phyloP scores from a whole-genome alignment of 2,113 vertebrate genomes.

The Polyodon spathula region DNA sequence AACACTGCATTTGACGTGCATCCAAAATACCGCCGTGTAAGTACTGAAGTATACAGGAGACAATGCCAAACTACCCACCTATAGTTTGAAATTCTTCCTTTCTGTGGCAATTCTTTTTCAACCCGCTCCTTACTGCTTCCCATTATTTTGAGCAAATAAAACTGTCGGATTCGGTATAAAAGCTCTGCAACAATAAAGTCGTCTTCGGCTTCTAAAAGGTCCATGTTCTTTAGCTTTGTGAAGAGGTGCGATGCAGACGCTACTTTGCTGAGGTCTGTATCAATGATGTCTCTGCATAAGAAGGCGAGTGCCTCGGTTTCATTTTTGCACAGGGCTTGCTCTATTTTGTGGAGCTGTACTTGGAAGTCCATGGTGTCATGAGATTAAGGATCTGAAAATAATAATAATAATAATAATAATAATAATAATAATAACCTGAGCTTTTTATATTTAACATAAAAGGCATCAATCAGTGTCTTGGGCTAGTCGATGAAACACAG shows the following conservation, averaged over 20 bases:
- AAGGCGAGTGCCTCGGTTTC: slow-evolving; percentile 40
- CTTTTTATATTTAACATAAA: too few relatives aligned
- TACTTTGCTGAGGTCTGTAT: slow-evolving; percentile 20
- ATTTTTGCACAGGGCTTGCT: slow-evolving; percentile 11
- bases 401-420: too few relatives aligned
- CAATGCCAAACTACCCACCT: slow-evolving; percentile 40
- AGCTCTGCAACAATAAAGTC: slow-evolving; percentile 44
- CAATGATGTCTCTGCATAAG: slow-evolving; percentile 47
- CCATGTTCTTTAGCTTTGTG: slow-evolving; percentile 24
- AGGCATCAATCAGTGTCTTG: too few relatives aligned
- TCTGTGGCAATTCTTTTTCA: neutral
- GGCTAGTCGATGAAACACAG: too few relatives aligned
- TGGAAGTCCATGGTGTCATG: slow-evolving; percentile 45
- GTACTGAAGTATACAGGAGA: too few relatives aligned
- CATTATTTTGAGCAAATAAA: neutral
- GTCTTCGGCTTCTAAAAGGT: slow-evolving; percentile 26
- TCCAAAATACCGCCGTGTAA: too few relatives aligned
- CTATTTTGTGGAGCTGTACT: slow-evolving; percentile 25
- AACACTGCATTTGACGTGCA: too few relatives aligned
- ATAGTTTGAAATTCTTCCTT: slow-evolving; percentile 37
- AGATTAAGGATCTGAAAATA: too few relatives aligned
- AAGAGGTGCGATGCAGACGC: slow-evolving; percentile 34
- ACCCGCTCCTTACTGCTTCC: neutral
- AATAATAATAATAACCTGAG: too few relatives aligned
- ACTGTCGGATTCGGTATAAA: slow-evolving; percentile 6